A percentile compares a stretch with the other conserved stretches of the same genome.
These are phyloP conservation scores for Chionoecetes opilio DNA, from an alignment of 1,140 invertebrate species.

Conservation along the genomic window DNA sequence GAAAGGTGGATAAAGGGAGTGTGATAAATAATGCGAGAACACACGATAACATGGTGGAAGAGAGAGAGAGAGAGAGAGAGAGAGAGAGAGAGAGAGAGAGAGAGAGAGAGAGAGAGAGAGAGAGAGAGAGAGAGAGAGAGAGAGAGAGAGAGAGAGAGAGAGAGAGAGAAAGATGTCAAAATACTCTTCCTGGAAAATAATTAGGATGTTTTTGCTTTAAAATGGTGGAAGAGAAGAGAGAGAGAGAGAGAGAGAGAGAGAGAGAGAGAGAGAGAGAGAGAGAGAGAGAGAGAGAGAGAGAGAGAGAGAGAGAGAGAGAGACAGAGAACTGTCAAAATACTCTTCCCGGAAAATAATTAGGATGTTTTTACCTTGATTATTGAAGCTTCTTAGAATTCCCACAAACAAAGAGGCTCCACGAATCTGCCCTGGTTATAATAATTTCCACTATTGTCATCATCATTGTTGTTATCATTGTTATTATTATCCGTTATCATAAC, in stretches of 20 bases:
- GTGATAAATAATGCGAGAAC: background rate
- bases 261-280: slow-evolving; percentile 60
- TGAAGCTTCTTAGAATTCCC: background rate
- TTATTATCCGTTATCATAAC: too few species aligned
- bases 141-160: slow-evolving; percentile 54
- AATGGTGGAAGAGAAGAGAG: slow-evolving; percentile 53
- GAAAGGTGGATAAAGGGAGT: background rate
- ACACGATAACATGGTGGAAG: background rate
- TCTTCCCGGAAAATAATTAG: background rate
- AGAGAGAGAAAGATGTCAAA: background rate
- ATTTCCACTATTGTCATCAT: too few species aligned
- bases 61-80: background rate
- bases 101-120: slow-evolving; percentile 54
- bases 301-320: slow-evolving; percentile 44
- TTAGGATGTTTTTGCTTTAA: too few species aligned
- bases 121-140: slow-evolving; percentile 40
- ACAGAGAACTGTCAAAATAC: background rate
- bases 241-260: slow-evolving; percentile 59
- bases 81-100: slow-evolving; percentile 50
- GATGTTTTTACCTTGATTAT: background rate
- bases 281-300: slow-evolving; percentile 62
- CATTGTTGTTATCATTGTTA: too few species aligned
- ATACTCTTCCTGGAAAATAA: too few species aligned
- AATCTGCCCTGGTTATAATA: too few species aligned
- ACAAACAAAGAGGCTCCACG: background rate